Conservation (phyloP, 2,888 invertebrate genomes). For the Orthonychiurus folsomi region DNA sequence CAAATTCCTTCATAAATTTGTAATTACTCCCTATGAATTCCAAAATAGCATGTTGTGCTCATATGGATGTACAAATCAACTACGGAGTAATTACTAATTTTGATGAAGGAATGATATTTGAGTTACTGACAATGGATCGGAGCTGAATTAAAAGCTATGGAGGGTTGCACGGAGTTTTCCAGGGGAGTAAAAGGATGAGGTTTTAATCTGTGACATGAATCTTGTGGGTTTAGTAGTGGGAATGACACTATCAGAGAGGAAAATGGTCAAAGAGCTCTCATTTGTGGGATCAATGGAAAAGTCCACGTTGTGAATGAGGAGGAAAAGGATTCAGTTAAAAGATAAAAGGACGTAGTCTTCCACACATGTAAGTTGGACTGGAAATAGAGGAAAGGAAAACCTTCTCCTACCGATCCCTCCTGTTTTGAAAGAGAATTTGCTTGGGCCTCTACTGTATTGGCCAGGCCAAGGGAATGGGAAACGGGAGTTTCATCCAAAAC, state of each 20-base stretch:
- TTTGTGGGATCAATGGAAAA: conserved; percentile 1
- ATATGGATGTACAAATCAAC: too few species aligned
- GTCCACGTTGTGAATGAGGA: not conserved
- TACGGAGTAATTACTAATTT: too few species aligned
- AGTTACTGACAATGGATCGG: too few species aligned
- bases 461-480: not conserved
- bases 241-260: not conserved
- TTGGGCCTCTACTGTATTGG: not conserved
- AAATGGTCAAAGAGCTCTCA: not conserved
- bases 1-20: too few species aligned
- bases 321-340: not conserved
- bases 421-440: not conserved
- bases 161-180: not conserved
- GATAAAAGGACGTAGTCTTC: not conserved
- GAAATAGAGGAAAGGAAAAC: not conserved
- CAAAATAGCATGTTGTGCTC: too few species aligned
- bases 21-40: too few species aligned
- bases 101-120: too few species aligned
- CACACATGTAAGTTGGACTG: not conserved
- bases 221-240: not conserved
- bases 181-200: not conserved
- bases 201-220: not conserved
- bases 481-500: not conserved
- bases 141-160: not conserved
- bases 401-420: not conserved